Conservation (phyloP, 2,888 invertebrate genomes). For the Eubasilissa splendida region DNA sequence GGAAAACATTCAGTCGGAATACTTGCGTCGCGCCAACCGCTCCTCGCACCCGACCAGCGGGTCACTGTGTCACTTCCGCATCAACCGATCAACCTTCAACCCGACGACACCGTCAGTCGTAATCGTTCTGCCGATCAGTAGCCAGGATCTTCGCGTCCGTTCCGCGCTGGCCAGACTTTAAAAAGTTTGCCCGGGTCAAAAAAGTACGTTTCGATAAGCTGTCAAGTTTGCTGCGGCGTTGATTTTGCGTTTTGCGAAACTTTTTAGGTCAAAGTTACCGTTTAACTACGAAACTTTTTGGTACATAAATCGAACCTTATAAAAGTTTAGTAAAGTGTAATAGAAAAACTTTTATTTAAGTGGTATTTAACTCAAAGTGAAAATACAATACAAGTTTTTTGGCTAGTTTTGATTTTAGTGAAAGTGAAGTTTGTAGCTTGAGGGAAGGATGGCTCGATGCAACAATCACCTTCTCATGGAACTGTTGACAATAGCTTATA, state of each 20-base stretch:
- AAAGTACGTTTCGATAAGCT: neutral
- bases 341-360: neutral
- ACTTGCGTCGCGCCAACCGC: constrained; percentile 46
- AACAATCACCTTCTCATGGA: constrained; percentile 2
- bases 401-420: neutral
- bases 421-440: neutral
- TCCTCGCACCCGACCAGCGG: constrained; percentile 30
- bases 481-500: constrained; percentile 8
- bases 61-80: constrained; percentile 42
- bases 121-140: neutral
- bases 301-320: neutral
- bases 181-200: too few species aligned
- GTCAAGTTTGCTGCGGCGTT: neutral
- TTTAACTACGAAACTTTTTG: neutral
- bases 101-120: neutral
- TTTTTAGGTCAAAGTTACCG: neutral
- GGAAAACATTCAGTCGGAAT: constrained; percentile 50
- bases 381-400: neutral
- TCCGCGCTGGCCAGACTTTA: too few species aligned
- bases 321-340: neutral
- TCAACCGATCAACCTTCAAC: neutral
- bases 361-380: constrained; percentile 9
- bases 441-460: constrained; percentile 12
- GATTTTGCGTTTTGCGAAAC: constrained; percentile 2
- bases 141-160: too few species aligned